phyloP scores from a whole-genome alignment of 2,113 vertebrate species.

The Menidia beryllina region DNA sequence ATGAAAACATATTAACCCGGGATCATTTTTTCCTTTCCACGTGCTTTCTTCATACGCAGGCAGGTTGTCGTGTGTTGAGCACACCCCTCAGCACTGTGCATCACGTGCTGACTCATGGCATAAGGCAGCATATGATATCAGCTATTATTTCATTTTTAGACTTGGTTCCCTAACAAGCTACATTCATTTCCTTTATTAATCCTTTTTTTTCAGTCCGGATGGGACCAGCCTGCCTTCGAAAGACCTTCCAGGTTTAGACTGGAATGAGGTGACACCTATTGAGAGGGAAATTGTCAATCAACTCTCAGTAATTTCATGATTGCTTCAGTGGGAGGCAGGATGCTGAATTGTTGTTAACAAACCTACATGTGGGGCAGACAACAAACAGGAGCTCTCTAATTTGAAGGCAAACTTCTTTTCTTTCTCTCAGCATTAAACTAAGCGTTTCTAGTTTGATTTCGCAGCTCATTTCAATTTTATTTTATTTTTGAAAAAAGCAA shows the following conservation, averaged over 20 bases:
- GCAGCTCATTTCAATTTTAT: background rate
- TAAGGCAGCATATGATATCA: background rate
- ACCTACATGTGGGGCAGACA: conserved; percentile 3
- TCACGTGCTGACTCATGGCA: background rate
- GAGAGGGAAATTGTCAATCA: conserved; percentile 47
- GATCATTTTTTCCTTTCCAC: conserved; percentile 18
- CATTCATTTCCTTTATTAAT: conserved; percentile 35
- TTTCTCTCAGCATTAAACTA: conserved; percentile 9
- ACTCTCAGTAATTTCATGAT: conserved; percentile 36
- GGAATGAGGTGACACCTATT: conserved; percentile 11
- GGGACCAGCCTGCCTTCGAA: conserved; percentile 34
- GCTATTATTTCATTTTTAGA: conserved; percentile 19
- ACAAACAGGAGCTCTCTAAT: conserved; percentile 9
- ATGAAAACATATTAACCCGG: background rate
- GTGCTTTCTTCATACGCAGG: conserved; percentile 18
- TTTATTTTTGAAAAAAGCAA: background rate
- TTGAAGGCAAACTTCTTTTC: background rate
- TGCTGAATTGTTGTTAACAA: conserved; percentile 13
- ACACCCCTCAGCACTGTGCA: background rate
- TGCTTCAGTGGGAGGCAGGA: conserved; percentile 23
- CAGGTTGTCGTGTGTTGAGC: background rate
- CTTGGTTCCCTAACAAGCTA: conserved; percentile 37
- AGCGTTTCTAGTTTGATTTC: conserved; percentile 6
- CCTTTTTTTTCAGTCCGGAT: conserved; percentile 21
- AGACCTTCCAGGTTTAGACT: conserved; percentile 6